phyloP scores from a whole-genome alignment of 23 tunicate genomes.

The Corella eumyota region DNA sequence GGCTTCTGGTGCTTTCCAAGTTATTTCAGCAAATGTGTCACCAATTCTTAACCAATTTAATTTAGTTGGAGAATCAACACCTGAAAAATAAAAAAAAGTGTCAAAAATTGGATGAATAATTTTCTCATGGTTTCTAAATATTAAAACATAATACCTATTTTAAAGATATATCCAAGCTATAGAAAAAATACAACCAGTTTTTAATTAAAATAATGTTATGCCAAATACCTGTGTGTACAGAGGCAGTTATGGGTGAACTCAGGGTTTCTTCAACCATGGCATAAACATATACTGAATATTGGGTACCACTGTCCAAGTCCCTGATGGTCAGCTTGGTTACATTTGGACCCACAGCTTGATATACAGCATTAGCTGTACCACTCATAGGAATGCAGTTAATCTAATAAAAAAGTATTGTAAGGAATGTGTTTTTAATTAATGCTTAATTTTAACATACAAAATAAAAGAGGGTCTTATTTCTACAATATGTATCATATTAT shows the following conservation, averaged over 20 bases:
- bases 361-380: constrained; percentile 25
- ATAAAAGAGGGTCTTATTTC: neutral
- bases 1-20: constrained; percentile 17
- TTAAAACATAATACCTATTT: too few relatives aligned
- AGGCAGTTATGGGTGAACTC: constrained; percentile 10
- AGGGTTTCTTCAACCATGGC: constrained; percentile 13
- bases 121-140: too few relatives aligned
- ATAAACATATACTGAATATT: constrained; percentile 16
- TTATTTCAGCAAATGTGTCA: constrained; percentile 7
- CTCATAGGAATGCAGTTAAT: constrained; percentile 26
- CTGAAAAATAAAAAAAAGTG: neutral
- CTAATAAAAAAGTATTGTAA: neutral
- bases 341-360: constrained; percentile 29
- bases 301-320: constrained; percentile 28
- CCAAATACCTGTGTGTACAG: constrained; percentile 10
- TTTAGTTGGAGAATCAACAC: constrained; percentile 7
- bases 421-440: neutral
- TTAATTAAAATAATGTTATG: neutral
- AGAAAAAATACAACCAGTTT: neutral
- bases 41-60: constrained; percentile 2
- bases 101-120: neutral
- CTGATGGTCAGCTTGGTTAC: constrained; percentile 20
- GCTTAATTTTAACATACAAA: neutral
- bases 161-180: neutral
- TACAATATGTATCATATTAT: neutral